Percentiles rank a stretch among this genome's conserved stretches.
Conservation (phyloP, 1,140 invertebrate species). For the Cylas formicarius region DNA sequence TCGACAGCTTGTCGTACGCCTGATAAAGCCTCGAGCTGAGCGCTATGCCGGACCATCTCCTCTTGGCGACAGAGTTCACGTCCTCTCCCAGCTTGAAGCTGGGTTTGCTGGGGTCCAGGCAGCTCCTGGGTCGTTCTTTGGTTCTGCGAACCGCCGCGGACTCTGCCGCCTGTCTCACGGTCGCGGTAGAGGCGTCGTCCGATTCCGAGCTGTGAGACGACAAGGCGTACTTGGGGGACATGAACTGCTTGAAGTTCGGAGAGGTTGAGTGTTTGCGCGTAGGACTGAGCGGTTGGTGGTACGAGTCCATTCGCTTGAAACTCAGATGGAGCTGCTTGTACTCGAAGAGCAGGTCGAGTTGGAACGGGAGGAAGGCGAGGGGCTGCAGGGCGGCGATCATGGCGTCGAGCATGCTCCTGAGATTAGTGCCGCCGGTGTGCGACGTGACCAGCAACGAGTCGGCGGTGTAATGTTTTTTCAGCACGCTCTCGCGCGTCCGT, state of each 20-base stretch:
- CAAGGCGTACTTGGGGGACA: constrained; percentile 48
- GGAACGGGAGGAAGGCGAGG: constrained; percentile 67
- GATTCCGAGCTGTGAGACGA: constrained; percentile 49
- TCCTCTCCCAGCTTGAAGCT: constrained; percentile 49
- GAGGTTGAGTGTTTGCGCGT: constrained; percentile 32
- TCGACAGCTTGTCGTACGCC: constrained; percentile 59
- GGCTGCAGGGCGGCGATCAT: constrained; percentile 68
- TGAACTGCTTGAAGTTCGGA: constrained; percentile 45
- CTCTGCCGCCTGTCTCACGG: constrained; percentile 43
- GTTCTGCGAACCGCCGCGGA: constrained; percentile 41
- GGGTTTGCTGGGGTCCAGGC: constrained; percentile 51
- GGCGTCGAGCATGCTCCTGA: constrained; percentile 60
- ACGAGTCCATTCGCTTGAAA: constrained; percentile 57
- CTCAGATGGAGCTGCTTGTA: constrained; percentile 68
- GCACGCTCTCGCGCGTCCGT: constrained; percentile 68
- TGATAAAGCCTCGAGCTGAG: constrained; percentile 62
- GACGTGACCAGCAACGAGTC: constrained; percentile 64
- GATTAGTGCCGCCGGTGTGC: constrained; percentile 55
- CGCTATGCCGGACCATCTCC: constrained; percentile 64
- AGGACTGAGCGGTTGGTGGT: constrained; percentile 37
- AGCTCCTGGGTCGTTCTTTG: constrained; percentile 60
- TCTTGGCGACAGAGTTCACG: constrained; percentile 50
- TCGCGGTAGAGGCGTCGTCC: constrained; percentile 31
- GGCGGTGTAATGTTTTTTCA: constrained; percentile 72
- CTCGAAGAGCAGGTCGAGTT: constrained; percentile 73